Evolutionary conservation across 2,797 vertebrate species (phyloP).

Genomic region (Huso huso): DNA sequence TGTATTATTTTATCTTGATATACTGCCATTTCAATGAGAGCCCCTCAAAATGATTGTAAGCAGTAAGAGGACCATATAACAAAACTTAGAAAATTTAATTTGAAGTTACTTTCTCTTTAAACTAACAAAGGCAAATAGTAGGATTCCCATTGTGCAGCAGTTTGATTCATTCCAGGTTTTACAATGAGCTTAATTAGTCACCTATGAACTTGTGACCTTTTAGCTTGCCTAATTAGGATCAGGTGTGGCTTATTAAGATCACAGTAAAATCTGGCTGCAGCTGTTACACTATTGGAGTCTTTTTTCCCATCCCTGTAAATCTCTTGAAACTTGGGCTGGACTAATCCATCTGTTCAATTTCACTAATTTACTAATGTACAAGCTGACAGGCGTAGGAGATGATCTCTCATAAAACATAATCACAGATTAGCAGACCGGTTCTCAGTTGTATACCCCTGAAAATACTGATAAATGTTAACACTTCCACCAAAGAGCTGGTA

Average conservation of each 20-base stretch:
- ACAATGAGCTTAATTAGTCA: conserved; percentile 10
- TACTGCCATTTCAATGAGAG: too few species aligned
- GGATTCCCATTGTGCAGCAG: neutral
- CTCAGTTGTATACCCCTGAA: neutral
- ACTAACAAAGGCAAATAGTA: neutral
- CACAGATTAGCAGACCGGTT: neutral
- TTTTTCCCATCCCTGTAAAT: conserved; percentile 3
- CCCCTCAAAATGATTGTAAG: too few species aligned
- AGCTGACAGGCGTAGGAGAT: neutral
- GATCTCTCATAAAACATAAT: neutral
- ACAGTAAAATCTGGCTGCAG: neutral
- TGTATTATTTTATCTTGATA: too few species aligned
- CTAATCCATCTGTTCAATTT: neutral
- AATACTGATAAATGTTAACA: neutral
- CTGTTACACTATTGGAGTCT: neutral
- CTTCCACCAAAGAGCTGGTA: neutral
- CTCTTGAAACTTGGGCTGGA: neutral
- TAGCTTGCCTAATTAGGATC: conserved; percentile 4
- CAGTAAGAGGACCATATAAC: too few species aligned
- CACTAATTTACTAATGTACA: neutral
- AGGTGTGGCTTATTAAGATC: conserved; percentile 6
- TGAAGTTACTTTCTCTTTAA: too few species aligned
- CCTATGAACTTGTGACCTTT: conserved; percentile 5
- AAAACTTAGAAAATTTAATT: too few species aligned
- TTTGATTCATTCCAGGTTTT: neutral